Evolutionary conservation across 2,888 invertebrate species (phyloP).

Genomic region (Drosophila peninsularis): DNA sequence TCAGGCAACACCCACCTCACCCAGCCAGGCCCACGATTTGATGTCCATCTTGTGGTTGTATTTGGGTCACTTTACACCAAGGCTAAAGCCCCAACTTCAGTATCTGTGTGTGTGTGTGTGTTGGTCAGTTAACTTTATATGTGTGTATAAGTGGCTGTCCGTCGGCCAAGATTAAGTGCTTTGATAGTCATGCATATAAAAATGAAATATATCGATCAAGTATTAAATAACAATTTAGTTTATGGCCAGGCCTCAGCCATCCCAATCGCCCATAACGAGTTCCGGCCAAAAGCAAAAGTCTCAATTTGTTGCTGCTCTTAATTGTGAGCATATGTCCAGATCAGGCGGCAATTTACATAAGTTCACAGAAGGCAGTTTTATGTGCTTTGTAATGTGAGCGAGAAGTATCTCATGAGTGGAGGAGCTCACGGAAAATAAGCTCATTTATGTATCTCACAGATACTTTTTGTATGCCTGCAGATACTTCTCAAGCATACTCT

Average conservation of each 20-base stretch:
- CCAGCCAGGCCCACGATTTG: conserved; percentile 37
- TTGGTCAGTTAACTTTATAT: conserved; percentile 66
- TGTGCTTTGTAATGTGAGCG: not conserved
- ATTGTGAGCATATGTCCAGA: conserved; percentile 8
- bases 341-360: conserved; percentile 2
- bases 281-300: conserved; percentile 10
- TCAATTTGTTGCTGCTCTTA: conserved; percentile 44
- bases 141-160: conserved; percentile 63
- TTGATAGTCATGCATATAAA: conserved; percentile 78
- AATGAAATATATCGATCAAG: conserved; percentile 80
- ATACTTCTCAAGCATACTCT: too few relatives aligned
- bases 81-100: conserved; percentile 27
- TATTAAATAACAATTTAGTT: conserved; percentile 79
- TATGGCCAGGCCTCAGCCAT: conserved; percentile 52
- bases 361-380: not conserved
- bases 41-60: conserved; percentile 74
- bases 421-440: too few relatives aligned
- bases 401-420: not conserved
- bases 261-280: conserved; percentile 14
- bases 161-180: conserved; percentile 74
- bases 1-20: conserved; percentile 25
- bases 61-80: conserved; percentile 72
- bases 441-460: not conserved
- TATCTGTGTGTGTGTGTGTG: conserved; percentile 17
- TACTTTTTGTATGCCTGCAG: not conserved